phyloP scores from a whole-genome alignment of 2,888 invertebrate genomes.

The Macrosiphum euphorbiae region DNA sequence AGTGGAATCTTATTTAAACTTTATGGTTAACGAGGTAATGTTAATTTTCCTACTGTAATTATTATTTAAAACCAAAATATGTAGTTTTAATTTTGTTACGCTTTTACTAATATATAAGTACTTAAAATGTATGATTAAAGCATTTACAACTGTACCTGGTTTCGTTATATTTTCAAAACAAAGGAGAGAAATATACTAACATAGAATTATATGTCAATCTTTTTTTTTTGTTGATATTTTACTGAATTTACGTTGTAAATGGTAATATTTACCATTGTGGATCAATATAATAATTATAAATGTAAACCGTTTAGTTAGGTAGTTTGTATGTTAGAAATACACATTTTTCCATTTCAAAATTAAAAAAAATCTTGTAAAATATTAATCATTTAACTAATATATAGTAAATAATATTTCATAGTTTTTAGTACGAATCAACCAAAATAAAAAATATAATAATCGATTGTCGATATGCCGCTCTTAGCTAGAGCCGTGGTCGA shows the following conservation, averaged over 20 bases:
- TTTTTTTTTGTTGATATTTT: neutral
- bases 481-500: neutral
- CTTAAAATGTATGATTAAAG: neutral
- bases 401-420: neutral
- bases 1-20: slow-evolving; percentile 14
- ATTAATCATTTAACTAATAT: neutral
- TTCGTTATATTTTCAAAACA: neutral
- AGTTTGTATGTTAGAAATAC: neutral
- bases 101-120: neutral
- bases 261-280: neutral
- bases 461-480: neutral
- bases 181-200: neutral
- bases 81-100: neutral
- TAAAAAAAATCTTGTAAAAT: neutral
- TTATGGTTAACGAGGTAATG: slow-evolving; percentile 21
- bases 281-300: neutral
- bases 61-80: neutral
- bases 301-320: neutral
- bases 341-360: neutral
- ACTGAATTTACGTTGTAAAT: neutral
- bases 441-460: slow-evolving; percentile 22
- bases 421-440: neutral
- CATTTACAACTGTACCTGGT: neutral
- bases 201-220: neutral
- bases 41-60: neutral